Evolutionary conservation across 2,888 invertebrate genomes (phyloP), one percentile per base, ranked within the genome.

Genomic region (Strigamia maritima): DNA sequence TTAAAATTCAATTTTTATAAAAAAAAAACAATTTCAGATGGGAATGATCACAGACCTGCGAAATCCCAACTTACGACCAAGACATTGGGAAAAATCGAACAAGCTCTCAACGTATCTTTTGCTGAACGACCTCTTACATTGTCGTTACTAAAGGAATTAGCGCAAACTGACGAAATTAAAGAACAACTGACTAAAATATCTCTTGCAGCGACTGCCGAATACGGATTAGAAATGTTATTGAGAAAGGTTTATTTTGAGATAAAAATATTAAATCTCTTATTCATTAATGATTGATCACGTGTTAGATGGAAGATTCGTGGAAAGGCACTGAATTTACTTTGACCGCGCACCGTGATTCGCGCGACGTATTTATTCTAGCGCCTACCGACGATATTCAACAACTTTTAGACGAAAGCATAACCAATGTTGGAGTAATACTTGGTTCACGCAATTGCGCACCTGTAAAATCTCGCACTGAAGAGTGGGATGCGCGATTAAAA

Each of bases 61-160:
- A 77, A 96, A 94, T 87, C 93, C 93, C 0, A 89, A 92, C 24
- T 86, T 96, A 77, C 92, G 92, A 84, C 88, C 89, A 78, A 90
- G 95, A 0, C 96, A 96, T 85, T 95, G 95, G 95, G 88, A 91
- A 89, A 90, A 84, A 92, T 96, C 74, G 94, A 95, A 84, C 89
- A 89, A 19, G 86, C 93, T 16, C 85, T 96, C 81, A 90, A 91
- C n/a, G 92, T 93, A 82, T 91, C 94, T 83, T 90, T 90, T 54
- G 89, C 90, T 0, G 93, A 93, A 35, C 90, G 90, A 82, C 85
- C 86, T 10, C 83, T 93, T 24, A 92, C 91, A 0, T 87, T 95
- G 19, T 88, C 89, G 16, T 86, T 90, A 28, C 89, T 95, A 75
- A 92, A 93, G 80, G 90, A 91, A 0, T 44, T 44, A n/a, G 87